Percentiles rank a stretch among this genome's conserved stretches.
phyloP scores from a whole-genome alignment of 1,140 invertebrate genomes.

The Aricia agestis region DNA sequence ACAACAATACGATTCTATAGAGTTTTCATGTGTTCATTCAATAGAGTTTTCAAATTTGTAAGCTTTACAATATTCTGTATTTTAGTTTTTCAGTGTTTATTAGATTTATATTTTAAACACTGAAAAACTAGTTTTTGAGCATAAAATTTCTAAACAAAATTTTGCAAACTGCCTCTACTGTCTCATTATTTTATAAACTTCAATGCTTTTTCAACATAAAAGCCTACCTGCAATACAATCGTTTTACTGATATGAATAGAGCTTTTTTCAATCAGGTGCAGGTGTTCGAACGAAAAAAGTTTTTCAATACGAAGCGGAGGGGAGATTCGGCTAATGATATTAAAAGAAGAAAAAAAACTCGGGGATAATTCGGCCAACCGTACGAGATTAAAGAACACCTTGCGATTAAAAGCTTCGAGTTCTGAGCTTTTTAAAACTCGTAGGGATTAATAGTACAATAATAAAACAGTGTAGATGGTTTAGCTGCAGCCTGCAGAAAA shows the following conservation, averaged over 20 bases:
- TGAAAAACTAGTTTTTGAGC: too few species aligned
- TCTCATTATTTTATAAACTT: background rate
- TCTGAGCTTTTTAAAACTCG: background rate
- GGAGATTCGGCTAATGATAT: background rate
- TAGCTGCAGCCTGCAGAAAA: too few species aligned
- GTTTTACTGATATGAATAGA: slow-evolving; percentile 3
- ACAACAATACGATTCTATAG: too few species aligned
- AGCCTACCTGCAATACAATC: background rate
- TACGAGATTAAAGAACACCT: slow-evolving; percentile 16
- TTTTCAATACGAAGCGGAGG: slow-evolving; percentile 20
- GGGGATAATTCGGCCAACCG: slow-evolving; percentile 14
- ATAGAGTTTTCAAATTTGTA: too few species aligned
- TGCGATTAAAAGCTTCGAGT: slow-evolving; percentile 14
- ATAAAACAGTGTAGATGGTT: too few species aligned
- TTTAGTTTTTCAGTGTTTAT: too few species aligned
- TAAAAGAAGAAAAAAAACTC: slow-evolving; percentile 21
- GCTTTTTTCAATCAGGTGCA: slow-evolving; percentile 12
- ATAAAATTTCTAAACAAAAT: too few species aligned
- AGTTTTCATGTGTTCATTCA: too few species aligned
- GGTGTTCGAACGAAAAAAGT: slow-evolving; percentile 25
- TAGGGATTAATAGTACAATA: too few species aligned
- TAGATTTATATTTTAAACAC: too few species aligned
- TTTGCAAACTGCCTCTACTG: too few species aligned
- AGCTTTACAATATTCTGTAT: too few species aligned
- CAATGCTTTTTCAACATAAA: background rate